phyloP scores from a whole-genome alignment of 1,140 invertebrate species.

The Orius laevigatus region DNA sequence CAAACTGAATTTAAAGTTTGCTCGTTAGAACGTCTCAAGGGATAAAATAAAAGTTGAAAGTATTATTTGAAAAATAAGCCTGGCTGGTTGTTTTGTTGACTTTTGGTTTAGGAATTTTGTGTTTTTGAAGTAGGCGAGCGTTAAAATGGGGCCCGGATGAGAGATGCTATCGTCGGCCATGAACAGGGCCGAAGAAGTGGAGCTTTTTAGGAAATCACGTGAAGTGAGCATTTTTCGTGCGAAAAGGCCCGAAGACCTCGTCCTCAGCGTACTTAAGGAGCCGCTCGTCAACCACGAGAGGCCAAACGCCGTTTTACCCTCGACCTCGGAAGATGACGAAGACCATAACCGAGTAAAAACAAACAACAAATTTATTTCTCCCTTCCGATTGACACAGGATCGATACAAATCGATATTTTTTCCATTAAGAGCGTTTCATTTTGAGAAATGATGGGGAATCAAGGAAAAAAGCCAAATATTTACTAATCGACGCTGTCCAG shows the following conservation, averaged over 20 bases:
- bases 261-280: slow-evolving; percentile 39
- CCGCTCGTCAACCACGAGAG: slow-evolving; percentile 22
- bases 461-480: too few species aligned
- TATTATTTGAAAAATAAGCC: not conserved
- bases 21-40: not conserved
- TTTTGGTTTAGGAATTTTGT: slow-evolving; percentile 19
- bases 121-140: slow-evolving; percentile 14
- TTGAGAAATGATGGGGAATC: too few species aligned
- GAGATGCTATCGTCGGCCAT: slow-evolving; percentile 27
- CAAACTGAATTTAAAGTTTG: not conserved
- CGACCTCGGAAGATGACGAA: slow-evolving; percentile 15
- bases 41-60: too few species aligned
- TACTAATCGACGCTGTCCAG: too few species aligned
- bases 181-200: slow-evolving; percentile 44
- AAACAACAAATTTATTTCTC: too few species aligned
- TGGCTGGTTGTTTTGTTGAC: not conserved
- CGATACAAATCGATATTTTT: not conserved
- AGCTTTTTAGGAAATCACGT: slow-evolving; percentile 38
- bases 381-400: not conserved
- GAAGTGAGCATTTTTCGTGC: slow-evolving; percentile 26
- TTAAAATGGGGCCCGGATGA: slow-evolving; percentile 25
- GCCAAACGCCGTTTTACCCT: slow-evolving; percentile 11
- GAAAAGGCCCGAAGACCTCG: slow-evolving; percentile 32
- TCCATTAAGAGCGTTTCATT: too few species aligned
- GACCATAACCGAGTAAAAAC: slow-evolving; percentile 13